Base-by-base conservation (phyloP, 2,113 vertebrate genomes). In the Heteronetta atricapilla region DNA sequence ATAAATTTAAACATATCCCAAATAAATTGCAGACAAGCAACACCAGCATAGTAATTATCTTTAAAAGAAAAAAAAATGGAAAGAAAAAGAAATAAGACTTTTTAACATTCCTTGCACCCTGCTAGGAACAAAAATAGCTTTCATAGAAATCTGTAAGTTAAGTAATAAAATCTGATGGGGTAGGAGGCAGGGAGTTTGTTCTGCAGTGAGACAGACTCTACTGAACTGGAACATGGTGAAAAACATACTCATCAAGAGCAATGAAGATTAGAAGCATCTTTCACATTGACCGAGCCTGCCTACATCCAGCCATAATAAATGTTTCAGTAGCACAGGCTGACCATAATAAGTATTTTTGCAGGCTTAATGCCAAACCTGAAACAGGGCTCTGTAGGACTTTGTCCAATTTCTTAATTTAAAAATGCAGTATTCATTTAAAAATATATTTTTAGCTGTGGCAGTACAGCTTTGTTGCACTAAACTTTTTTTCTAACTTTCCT, bases 371-470 rank as follows among this genome's bases (percentile, higher is more conserved):
- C 96, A 97, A 96, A 90, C 67, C 86, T 91, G 86, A 95, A 91
- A 85, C 63, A 93, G 88, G 53, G 38, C 80, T 95, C 85, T 82
- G 64, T 80, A 95, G 84, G 94, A 89, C 68, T 91, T 90, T 33
- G 34, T 96, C 95, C 97, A 96, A 90, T 82, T 97, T 94, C 93
- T 95, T 97, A 97, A 97, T 97, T 97, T 95, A 95, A 97, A 97
- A 97, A 95, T 75, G 26, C 42, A 82, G 66, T 73, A 81, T 91
- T 97, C 77, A 82, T 96, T 96, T 88, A 14, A 93, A 97, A 72
- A 78, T 66, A 69, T 95, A 89, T 95, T 97, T 97, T 97, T 97
- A 96, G 93, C 79, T 46, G 62, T 58, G 76, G 92, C 55, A 82
- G 76, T 74, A 93, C 86, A 89, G 52, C 73, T 90, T 94, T 91